These are phyloP conservation scores for Gadus macrocephalus DNA, from an alignment of 2,113 vertebrate species.

Conservation along the genomic window DNA sequence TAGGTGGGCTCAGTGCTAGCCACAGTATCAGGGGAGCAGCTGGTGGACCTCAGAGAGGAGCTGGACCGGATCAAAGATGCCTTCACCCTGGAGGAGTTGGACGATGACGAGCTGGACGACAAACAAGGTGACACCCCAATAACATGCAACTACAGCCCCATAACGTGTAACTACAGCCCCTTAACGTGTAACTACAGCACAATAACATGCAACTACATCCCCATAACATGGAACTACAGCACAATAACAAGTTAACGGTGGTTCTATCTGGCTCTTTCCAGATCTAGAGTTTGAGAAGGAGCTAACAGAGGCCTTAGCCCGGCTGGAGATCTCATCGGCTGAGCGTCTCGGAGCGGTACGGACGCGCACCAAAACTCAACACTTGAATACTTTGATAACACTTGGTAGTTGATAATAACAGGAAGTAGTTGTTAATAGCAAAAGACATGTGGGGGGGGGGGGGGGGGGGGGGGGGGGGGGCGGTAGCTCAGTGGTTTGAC, in stretches of 20 bases:
- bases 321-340: conserved; percentile 73
- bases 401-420: too few species aligned
- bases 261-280: conserved; percentile 49
- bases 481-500: too few species aligned
- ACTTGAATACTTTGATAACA: too few species aligned
- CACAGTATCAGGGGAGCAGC: conserved; percentile 81
- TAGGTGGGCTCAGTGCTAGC: conserved; percentile 86
- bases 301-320: conserved; percentile 76
- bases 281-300: conserved; percentile 81
- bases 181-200: too few species aligned
- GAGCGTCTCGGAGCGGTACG: conserved; percentile 81
- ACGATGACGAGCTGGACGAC: conserved; percentile 89
- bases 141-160: too few species aligned
- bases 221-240: too few species aligned
- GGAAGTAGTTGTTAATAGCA: too few species aligned
- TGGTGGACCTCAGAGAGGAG: conserved; percentile 73
- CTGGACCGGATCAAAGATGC: conserved; percentile 81
- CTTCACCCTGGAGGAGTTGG: conserved; percentile 89
- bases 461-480: too few species aligned
- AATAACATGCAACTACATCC: too few species aligned
- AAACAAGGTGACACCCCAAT: conserved; percentile 68
- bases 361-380: background rate
- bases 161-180: too few species aligned
- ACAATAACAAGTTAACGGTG: too few species aligned
- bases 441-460: too few species aligned